These are phyloP conservation scores for Thecocarcelia acutangulata DNA, from an alignment of 2,888 invertebrate species.

Conservation along the genomic window DNA sequence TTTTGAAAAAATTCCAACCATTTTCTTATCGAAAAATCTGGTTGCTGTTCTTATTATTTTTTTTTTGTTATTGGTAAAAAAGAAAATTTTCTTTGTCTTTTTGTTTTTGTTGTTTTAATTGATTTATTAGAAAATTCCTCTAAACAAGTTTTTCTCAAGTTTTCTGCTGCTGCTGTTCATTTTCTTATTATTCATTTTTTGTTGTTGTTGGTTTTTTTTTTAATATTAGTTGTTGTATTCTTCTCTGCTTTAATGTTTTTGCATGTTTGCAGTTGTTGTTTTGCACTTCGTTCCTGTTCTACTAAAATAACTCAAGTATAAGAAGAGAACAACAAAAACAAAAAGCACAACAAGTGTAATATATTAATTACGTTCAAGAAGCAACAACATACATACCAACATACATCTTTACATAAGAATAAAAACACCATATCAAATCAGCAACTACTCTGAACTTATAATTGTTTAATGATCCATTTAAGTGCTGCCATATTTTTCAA, in stretches of 20 bases:
- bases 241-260: slow-evolving; percentile 55
- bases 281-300: slow-evolving; percentile 64
- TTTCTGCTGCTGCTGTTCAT: slow-evolving; percentile 52
- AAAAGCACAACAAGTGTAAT: slow-evolving; percentile 76
- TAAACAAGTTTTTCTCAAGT: slow-evolving; percentile 76
- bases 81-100: slow-evolving; percentile 41
- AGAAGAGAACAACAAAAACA: slow-evolving; percentile 62
- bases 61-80: neutral
- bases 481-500: slow-evolving; percentile 72
- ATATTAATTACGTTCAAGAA: slow-evolving; percentile 77
- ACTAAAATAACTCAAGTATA: slow-evolving; percentile 69
- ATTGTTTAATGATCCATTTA: slow-evolving; percentile 29
- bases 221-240: slow-evolving; percentile 44
- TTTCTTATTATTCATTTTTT: slow-evolving; percentile 35
- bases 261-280: slow-evolving; percentile 41
- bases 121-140: slow-evolving; percentile 80
- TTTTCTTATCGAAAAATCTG: slow-evolving; percentile 24
- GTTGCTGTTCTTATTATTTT: slow-evolving; percentile 30
- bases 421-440: slow-evolving; percentile 51
- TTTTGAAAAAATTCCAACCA: slow-evolving; percentile 11
- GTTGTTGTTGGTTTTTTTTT: slow-evolving; percentile 38
- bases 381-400: slow-evolving; percentile 55
- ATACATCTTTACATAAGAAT: slow-evolving; percentile 47
- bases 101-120: slow-evolving; percentile 67
- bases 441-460: slow-evolving; percentile 57